phyloP scores from a whole-genome alignment of 2,797 vertebrate species.

The Octomys mimax region DNA sequence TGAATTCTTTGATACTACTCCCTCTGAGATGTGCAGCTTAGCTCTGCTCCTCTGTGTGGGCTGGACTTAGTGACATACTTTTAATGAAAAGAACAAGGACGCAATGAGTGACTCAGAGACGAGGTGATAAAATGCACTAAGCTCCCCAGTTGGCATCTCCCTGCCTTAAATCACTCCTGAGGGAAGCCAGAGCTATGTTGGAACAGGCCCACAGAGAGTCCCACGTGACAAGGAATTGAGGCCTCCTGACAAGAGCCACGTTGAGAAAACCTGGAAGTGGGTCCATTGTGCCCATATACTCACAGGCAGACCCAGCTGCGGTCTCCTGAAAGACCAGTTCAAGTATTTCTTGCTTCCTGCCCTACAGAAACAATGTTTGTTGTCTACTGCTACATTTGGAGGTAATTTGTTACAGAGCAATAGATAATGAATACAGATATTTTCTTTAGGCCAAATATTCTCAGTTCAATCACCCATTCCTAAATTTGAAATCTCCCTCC shows the following conservation, averaged over 20 bases:
- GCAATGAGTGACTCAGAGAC: slow-evolving; percentile 29
- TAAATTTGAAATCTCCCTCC: background rate
- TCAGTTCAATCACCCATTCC: background rate
- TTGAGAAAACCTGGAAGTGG: background rate
- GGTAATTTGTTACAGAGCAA: background rate
- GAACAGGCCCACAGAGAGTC: background rate
- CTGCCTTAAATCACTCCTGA: background rate
- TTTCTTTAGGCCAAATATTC: background rate
- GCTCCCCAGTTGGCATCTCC: background rate
- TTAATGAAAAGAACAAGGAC: slow-evolving; percentile 43
- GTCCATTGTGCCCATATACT: background rate
- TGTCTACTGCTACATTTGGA: background rate
- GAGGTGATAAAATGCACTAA: background rate
- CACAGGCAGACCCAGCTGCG: background rate
- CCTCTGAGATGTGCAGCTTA: slow-evolving; percentile 26
- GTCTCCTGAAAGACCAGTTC: background rate
- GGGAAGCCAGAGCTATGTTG: background rate
- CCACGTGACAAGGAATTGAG: background rate
- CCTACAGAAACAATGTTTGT: background rate
- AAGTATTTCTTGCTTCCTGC: background rate
- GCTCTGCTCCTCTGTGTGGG: slow-evolving; percentile 54
- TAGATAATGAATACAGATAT: background rate
- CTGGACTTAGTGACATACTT: slow-evolving; percentile 55
- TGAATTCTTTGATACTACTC: slow-evolving; percentile 44
- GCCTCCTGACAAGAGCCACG: background rate